These are phyloP conservation scores for Trachelus iudaicus DNA, from an alignment of 2,888 invertebrate genomes.

Conservation along the genomic window DNA sequence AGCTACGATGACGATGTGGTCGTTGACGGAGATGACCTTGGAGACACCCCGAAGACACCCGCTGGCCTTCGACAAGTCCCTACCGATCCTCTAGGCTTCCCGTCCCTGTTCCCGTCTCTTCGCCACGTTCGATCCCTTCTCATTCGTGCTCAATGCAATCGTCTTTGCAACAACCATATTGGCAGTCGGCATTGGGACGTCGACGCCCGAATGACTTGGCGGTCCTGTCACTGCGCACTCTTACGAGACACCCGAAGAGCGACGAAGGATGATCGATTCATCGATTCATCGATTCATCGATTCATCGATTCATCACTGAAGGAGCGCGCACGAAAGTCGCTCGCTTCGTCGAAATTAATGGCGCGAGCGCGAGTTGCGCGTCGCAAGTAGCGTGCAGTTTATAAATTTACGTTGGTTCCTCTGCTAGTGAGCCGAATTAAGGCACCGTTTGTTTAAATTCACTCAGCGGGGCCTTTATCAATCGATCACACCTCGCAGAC, in stretches of 20 bases:
- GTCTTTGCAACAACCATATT: no score
- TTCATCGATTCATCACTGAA: background rate
- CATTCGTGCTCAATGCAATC: no score
- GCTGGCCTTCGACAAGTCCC: no score
- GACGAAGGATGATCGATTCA: no score
- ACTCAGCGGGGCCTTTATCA: conserved; percentile 17
- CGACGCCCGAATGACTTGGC: no score
- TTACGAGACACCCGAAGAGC: background rate
- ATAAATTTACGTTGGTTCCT: background rate
- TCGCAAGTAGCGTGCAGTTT: background rate
- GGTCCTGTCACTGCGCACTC: no score
- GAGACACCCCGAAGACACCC: no score
- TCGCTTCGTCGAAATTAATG: background rate
- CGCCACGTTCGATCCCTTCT: no score
- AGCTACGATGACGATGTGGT: no score
- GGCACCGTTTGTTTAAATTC: conserved; percentile 20
- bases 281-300: background rate
- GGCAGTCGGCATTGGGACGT: no score
- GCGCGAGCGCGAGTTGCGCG: background rate
- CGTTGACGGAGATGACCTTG: no score
- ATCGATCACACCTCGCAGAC: conserved; percentile 6
- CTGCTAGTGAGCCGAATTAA: background rate
- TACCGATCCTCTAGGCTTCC: no score
- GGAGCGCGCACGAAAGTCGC: background rate
- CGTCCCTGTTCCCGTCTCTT: conserved; percentile 3